Evolutionary conservation across 2,888 invertebrate species (phyloP).

Genomic region (Melitaea athalia): DNA sequence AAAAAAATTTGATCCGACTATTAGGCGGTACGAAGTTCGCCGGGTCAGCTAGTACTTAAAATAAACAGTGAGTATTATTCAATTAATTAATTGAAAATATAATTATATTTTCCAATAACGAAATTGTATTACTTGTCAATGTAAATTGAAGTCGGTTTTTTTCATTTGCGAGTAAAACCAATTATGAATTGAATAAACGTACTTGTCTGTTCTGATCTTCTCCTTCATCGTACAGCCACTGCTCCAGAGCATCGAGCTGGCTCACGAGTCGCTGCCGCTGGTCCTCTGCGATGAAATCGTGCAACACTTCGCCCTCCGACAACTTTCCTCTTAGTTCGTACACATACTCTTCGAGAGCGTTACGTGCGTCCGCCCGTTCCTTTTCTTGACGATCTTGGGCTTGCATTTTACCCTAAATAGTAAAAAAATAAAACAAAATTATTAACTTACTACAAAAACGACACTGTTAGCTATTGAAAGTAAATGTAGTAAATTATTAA

Average conservation of each 20-base stretch:
- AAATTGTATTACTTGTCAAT: no score
- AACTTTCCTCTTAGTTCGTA: constrained; percentile 97
- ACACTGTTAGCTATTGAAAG: no score
- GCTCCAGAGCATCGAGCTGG: constrained; percentile 92
- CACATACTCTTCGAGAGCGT: constrained; percentile 98
- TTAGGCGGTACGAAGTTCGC: no score
- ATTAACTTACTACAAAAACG: no score
- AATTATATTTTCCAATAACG: no score
- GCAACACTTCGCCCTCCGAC: constrained; percentile 87
- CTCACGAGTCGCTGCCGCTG: constrained; percentile 85
- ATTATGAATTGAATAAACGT: constrained; percentile 45
- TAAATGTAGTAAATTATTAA: no score
- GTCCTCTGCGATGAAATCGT: constrained; percentile 87
- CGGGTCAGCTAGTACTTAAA: no score
- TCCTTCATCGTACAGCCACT: constrained; percentile 98
- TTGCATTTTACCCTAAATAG: constrained; percentile 87
- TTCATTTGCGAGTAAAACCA: background rate
- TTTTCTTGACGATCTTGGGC: constrained; percentile 95
- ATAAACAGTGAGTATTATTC: no score
- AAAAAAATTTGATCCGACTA: no score
- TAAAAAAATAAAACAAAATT: background rate
- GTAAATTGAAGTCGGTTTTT: no score
- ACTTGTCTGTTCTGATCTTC: constrained; percentile 91
- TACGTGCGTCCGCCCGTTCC: constrained; percentile 96
- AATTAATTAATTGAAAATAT: no score